Evolutionary conservation across 2,797 vertebrate genomes (phyloP), one percentile per base, ranked within the genome.

Genomic region (Gambusia yucatana): DNA sequence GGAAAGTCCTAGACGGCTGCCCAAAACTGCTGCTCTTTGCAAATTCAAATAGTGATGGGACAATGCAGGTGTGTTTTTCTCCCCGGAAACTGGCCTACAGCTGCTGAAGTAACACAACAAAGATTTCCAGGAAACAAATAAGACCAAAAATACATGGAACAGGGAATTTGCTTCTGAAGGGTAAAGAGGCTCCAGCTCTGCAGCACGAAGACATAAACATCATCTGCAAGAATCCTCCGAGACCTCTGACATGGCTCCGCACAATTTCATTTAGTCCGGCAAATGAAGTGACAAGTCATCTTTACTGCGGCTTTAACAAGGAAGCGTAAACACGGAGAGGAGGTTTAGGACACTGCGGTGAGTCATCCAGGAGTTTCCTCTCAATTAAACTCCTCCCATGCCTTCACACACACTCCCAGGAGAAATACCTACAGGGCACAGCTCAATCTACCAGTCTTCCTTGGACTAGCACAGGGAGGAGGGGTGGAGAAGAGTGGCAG

Each of bases 401-500:
- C 75, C 84, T 83, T 90, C 79, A 44, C 76, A 33, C 46, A 73
- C 84, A 25, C 43, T 79, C 86, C 80, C 85, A 25, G 0, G 79
- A 82, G 86, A 88, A 70, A 52, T 75, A 87, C 87, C 80, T 44
- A 70, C 1, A 82, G 86, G 85, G 77, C 86, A 86, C 90, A 92
- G 89, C 78, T 70, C 86, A 93, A 91, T 94, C 88, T 92, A 86
- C 90, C 82, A 50, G 80, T 86, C 90, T 82, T 89, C 84, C 76
- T 76, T 30, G 63, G 85, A 82, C 77, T 50, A 76, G 88, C 75
- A 59, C 46, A 75, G 77, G 72, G 80, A 86, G 81, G 47, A 20
- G 22, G 50, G 7, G 50, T 25, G 50, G 50, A 9, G 22, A 79
- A 83, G 86, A 80, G 74, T 80, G 78, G 81, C 82, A 85, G 75